Evolutionary conservation across 1,140 invertebrate species (phyloP), one percentile per base, ranked within the genome.

Genomic region (Linepithema humile): DNA sequence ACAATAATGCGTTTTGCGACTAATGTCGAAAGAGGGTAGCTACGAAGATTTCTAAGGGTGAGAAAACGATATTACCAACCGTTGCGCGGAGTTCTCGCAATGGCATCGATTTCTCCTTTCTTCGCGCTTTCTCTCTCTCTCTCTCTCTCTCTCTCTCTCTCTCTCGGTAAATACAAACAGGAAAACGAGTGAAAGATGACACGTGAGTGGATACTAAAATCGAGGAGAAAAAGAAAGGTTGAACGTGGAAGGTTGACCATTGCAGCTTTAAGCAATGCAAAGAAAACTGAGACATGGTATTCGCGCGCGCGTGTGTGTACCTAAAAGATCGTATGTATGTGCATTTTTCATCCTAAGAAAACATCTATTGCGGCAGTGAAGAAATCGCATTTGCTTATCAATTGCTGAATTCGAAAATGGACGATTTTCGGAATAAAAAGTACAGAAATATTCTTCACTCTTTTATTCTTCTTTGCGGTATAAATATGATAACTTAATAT

Each of bases 61-160:
- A 70, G 75, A 80, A 70, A 80, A 35, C 64, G 48, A 80, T 80
- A 80, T 80, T 80, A 70, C 64, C 65, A 48, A 48, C 75, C 75
- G 75, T 70, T 80, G 35, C 35, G 50, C 75, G 64, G 29, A 80
- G 26, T 55, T 35, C 64, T 80, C 26, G 64, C 35, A 4, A 78
- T 29, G 43, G 45, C 75, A 80, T 80, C 64, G 75, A 80, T 80
- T n/a, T 35, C n/a, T 69, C 17, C 7, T 12, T 53, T 60, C 7
- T n/a, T 15, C 20, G 20, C 7, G 43, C 43, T 45, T 45, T 45
- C 43, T 45, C 43, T 12, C 1, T 15, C 43, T 3, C 43, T 45
- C 48, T 32, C 23, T 9, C 29, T 7, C 20, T 67, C 45, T 48
- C 75, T 38, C 3, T 69, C 35, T 57, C 23, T 32, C 20, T 60